These are phyloP conservation scores for Pecten maximus DNA, from an alignment of 2,888 invertebrate genomes.

Conservation along the genomic window DNA sequence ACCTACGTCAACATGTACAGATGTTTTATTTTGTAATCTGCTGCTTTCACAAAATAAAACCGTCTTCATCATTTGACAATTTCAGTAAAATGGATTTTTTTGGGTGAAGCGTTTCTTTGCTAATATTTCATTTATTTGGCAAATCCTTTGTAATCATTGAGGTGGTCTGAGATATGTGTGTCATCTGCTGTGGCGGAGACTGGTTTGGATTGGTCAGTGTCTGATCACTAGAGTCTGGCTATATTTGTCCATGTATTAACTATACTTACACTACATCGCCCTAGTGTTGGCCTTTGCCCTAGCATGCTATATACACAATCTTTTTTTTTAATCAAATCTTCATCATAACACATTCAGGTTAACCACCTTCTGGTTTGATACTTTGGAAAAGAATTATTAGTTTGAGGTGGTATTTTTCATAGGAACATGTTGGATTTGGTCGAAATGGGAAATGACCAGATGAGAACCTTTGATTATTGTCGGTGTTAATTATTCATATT, in stretches of 20 bases:
- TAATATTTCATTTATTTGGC: conserved; percentile 32
- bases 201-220: not conserved
- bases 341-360: conserved; percentile 8
- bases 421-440: conserved; percentile 22
- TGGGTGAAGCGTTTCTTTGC: conserved; percentile 14
- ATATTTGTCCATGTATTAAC: conserved; percentile 5
- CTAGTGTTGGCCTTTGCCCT: not conserved
- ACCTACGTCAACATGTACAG: not conserved
- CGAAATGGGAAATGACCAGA: conserved; percentile 7
- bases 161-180: not conserved
- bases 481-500: conserved; percentile 1
- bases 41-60: conserved; percentile 24
- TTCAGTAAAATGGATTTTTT: conserved; percentile 27
- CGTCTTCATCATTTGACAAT: conserved; percentile 23
- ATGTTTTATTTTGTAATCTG: not conserved
- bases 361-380: conserved; percentile 1
- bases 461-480: not conserved
- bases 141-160: conserved; percentile 3
- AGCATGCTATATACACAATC: not conserved
- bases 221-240: not conserved
- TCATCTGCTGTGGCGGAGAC: not conserved
- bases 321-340: not conserved
- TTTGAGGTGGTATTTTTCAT: conserved; percentile 11
- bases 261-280: not conserved
- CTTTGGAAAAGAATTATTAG: conserved; percentile 3